These are phyloP conservation scores for Atrina japonica DNA, from an alignment of 2,888 invertebrate species.

Conservation along the genomic window DNA sequence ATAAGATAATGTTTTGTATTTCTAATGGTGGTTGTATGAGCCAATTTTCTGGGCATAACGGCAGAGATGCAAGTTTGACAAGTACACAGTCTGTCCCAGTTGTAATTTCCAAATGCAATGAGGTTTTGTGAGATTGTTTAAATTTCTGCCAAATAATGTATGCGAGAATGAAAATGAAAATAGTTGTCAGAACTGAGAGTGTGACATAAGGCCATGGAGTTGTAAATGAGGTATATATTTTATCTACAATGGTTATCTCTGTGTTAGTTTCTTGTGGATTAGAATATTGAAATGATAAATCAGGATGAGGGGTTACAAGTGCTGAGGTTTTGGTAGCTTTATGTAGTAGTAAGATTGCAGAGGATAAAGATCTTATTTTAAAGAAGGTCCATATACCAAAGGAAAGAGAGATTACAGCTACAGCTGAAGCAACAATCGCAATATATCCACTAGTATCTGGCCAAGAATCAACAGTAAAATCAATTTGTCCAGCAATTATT, in stretches of 20 bases:
- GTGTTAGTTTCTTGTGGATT: neutral
- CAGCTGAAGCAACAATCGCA: neutral
- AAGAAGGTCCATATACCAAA: constrained; percentile 12
- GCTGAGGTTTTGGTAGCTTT: constrained; percentile 1
- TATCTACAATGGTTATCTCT: neutral
- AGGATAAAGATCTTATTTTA: constrained; percentile 13
- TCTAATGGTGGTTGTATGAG: constrained; percentile 16
- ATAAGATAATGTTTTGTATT: constrained; percentile 6
- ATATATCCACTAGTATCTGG: constrained; percentile 31
- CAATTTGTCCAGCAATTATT: constrained; percentile 12
- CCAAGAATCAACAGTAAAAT: constrained; percentile 20
- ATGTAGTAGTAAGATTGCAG: constrained; percentile 12
- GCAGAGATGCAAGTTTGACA: constrained; percentile 12
- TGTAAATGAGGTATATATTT: constrained; percentile 21
- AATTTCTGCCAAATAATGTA: constrained; percentile 11
- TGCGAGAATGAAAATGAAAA: constrained; percentile 18
- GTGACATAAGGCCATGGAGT: too few species aligned
- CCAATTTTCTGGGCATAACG: constrained; percentile 34
- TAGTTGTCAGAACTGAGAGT: constrained; percentile 9
- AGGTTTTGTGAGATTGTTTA: constrained; percentile 12
- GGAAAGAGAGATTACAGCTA: neutral
- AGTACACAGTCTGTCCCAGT: constrained; percentile 25
- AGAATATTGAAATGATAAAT: neutral
- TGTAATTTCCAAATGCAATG: constrained; percentile 24
- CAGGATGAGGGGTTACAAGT: constrained; percentile 2